These are phyloP conservation scores for Hirtodrosophila histrioides DNA, from an alignment of 2,888 invertebrate species.

Conservation along the genomic window DNA sequence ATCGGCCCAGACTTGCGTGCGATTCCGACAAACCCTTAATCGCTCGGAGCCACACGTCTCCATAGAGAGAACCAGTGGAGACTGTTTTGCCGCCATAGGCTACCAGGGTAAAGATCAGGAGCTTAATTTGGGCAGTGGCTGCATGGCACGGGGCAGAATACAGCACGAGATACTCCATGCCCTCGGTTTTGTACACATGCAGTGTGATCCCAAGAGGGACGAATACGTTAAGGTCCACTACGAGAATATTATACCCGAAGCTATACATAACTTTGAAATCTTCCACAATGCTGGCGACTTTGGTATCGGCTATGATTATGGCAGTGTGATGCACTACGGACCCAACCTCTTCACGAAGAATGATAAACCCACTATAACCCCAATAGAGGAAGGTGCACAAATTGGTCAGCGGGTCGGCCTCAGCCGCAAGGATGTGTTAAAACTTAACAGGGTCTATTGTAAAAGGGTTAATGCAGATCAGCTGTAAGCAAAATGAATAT, in stretches of 20 bases:
- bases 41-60: slow-evolving; percentile 1
- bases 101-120: slow-evolving; percentile 1
- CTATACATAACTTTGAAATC: slow-evolving; percentile 88
- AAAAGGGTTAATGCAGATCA: too few relatives aligned
- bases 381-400: slow-evolving; percentile 70
- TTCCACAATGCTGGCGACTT: slow-evolving; percentile 86
- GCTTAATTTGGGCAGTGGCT: slow-evolving; percentile 10
- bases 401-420: slow-evolving; percentile 61
- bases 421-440: slow-evolving; percentile 56
- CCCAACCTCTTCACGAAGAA: slow-evolving; percentile 89
- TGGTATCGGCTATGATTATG: slow-evolving; percentile 89
- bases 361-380: slow-evolving; percentile 87
- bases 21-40: not conserved
- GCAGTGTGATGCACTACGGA: slow-evolving; percentile 92
- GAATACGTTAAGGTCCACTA: slow-evolving; percentile 86
- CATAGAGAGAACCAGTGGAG: not conserved
- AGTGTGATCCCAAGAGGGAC: slow-evolving; percentile 87
- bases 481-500: too few relatives aligned
- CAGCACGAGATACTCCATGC: slow-evolving; percentile 92
- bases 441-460: slow-evolving; percentile 7
- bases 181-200: slow-evolving; percentile 90
- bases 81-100: slow-evolving; percentile 22
- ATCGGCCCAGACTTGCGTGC: not conserved
- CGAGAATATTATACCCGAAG: slow-evolving; percentile 84
- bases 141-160: slow-evolving; percentile 84